These are phyloP conservation scores for Acanthacorydalis orientalis DNA, from an alignment of 2,888 invertebrate genomes.

Conservation along the genomic window DNA sequence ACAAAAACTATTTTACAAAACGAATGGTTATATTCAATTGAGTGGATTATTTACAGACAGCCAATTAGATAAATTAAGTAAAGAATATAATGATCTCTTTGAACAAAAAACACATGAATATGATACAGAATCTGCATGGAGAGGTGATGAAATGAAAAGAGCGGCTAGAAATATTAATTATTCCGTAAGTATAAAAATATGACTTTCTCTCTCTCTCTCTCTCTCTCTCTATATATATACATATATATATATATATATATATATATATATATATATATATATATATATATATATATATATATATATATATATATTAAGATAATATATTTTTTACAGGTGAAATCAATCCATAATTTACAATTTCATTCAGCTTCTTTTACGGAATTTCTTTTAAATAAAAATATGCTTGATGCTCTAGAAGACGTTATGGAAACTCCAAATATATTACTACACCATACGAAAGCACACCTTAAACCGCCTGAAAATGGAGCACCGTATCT, in stretches of 20 bases:
- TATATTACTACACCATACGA: conserved; percentile 41
- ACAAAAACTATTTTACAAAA: conserved; percentile 2
- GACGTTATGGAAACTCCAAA: conserved; percentile 34
- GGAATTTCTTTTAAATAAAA: conserved; percentile 27
- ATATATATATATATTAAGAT: neutral
- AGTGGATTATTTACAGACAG: conserved; percentile 25
- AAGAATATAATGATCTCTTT: conserved; percentile 35
- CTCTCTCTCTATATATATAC: too few species aligned
- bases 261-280: too few species aligned
- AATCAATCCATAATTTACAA: conserved; percentile 41
- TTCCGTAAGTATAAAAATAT: conserved; percentile 15
- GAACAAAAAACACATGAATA: conserved; percentile 26
- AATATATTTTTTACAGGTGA: conserved; percentile 25
- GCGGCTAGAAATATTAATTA: conserved; percentile 17
- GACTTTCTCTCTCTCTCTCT: neutral
- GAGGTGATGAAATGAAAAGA: conserved; percentile 30
- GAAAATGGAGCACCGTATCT: conserved; percentile 39
- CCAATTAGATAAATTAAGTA: conserved; percentile 28
- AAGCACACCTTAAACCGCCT: conserved; percentile 40
- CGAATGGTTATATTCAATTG: conserved; percentile 14
- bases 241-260: too few species aligned
- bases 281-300: neutral
- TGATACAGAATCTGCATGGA: conserved; percentile 37
- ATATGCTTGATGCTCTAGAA: conserved; percentile 33
- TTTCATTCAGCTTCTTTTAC: conserved; percentile 35